phyloP scores from a whole-genome alignment of 2,113 vertebrate genomes.

The Halichoeres trimaculatus region DNA sequence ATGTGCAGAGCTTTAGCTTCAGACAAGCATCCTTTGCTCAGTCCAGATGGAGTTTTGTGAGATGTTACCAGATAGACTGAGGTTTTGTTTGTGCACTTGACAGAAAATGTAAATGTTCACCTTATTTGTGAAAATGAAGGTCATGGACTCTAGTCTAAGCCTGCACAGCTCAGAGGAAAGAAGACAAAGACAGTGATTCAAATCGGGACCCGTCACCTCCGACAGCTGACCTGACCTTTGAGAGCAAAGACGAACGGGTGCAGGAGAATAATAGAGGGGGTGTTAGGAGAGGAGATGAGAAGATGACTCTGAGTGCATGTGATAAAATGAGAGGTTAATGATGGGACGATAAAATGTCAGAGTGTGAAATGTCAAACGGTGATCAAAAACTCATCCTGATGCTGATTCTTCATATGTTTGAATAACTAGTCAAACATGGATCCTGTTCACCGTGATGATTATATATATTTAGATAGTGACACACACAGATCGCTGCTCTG shows the following conservation, averaged over 20 bases:
- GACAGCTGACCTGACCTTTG: conserved; percentile 56
- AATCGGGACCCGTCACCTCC: conserved; percentile 7
- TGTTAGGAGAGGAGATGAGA: conserved; percentile 16
- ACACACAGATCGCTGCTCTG: neutral
- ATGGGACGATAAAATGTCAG: conserved; percentile 25
- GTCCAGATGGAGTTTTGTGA: too few species aligned
- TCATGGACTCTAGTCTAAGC: neutral
- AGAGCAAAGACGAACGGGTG: conserved; percentile 9
- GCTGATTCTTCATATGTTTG: neutral
- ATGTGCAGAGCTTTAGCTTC: too few species aligned
- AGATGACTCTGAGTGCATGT: neutral
- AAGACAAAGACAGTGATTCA: conserved; percentile 34
- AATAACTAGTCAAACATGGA: neutral
- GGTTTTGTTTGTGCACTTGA: too few species aligned
- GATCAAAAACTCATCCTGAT: neutral
- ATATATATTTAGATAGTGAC: too few species aligned
- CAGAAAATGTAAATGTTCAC: too few species aligned
- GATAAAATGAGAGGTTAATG: conserved; percentile 28
- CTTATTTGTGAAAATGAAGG: too few species aligned
- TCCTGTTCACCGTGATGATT: neutral
- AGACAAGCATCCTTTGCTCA: too few species aligned
- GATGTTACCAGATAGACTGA: too few species aligned
- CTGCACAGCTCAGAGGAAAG: too few species aligned
- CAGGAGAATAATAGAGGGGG: conserved; percentile 35
- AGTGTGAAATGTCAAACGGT: conserved; percentile 44